Evolutionary conservation across 2,113 vertebrate genomes (phyloP), one percentile per base, ranked within the genome.

Genomic region (Sciurus niger): DNA sequence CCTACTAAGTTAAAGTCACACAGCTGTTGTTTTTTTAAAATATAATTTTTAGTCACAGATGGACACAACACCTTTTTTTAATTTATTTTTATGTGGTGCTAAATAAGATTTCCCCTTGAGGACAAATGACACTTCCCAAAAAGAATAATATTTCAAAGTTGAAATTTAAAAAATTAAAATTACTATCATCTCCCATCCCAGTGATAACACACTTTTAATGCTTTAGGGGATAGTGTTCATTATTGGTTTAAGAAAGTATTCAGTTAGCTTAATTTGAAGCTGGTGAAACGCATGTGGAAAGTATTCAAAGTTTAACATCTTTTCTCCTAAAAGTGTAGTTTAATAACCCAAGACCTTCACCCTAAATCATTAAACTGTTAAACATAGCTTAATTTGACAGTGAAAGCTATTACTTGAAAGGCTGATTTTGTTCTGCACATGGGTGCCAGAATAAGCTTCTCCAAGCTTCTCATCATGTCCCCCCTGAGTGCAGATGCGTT

Each of bases 241-340:
- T 93, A 65, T 34, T 89, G 48, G 68, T 91, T 93, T 95, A 73
- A 89, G 73, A 89, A 83, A 76, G 18, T 68, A 0, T 92, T 96
- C 46, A 72, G 0, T 89, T 93, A 87, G n/a, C 87, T 95, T 96
- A 84, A 76, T 63, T 76, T 80, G 89, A 87, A 83, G 68, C n/a
- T 92, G 32, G 22, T 60, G 24, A 78, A 80, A 72, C 86, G 32
- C 32, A 43, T 53, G 48, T 77, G 46, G 76, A 87, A 92, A 80
- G 86, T 86, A 82, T 58, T 95, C 89, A 89, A 76, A 80, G 74
- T 89, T 48, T 84, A 83, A 17, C 20, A 84, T 88, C 40, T 96
- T 95, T 92, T 74, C 67, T 85, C 90, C 43, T 91, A 78, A 79
- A 93, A 78, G 40, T 32, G 12, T 20, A 46, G 53, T 65, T 85